Conservation (phyloP, 1,140 invertebrate species). For the Tribolium madens region DNA sequence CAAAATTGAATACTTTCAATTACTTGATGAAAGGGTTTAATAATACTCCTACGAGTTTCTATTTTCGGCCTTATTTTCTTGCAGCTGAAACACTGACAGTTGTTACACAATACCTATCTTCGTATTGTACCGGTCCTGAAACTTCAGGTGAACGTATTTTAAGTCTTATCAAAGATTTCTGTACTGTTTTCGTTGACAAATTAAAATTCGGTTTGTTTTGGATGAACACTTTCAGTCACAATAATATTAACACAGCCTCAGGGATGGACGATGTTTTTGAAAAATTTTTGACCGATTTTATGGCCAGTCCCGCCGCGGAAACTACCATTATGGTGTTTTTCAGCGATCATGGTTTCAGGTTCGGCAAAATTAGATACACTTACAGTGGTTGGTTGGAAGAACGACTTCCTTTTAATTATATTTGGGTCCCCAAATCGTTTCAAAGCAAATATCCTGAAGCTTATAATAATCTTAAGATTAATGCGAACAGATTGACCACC, state of each 20-base stretch:
- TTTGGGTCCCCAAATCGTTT: slow-evolving; percentile 79
- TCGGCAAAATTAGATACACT: slow-evolving; percentile 77
- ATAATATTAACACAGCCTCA: slow-evolving; percentile 71
- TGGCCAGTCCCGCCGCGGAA: slow-evolving; percentile 64
- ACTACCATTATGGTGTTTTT: slow-evolving; percentile 77
- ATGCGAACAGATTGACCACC: slow-evolving; percentile 75
- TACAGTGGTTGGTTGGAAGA: slow-evolving; percentile 86
- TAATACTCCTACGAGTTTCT: slow-evolving; percentile 80
- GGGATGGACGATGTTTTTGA: slow-evolving; percentile 69
- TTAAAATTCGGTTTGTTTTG: slow-evolving; percentile 78
- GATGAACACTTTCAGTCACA: slow-evolving; percentile 76
- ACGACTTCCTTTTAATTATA: slow-evolving; percentile 81
- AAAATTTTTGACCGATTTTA: slow-evolving; percentile 66
- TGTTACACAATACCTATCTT: slow-evolving; percentile 5
- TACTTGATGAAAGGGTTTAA: slow-evolving; percentile 74
- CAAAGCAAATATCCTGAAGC: slow-evolving; percentile 68
- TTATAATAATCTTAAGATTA: slow-evolving; percentile 72
- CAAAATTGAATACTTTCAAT: slow-evolving; percentile 73
- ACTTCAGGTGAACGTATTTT: slow-evolving; percentile 70
- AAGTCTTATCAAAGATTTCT: slow-evolving; percentile 72
- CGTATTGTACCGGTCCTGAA: slow-evolving; percentile 69
- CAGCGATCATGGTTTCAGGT: slow-evolving; percentile 91
- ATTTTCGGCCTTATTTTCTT: slow-evolving; percentile 76
- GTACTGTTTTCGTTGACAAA: slow-evolving; percentile 68
- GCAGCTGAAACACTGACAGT: slow-evolving; percentile 66